These are phyloP conservation scores for Ornithorhynchus anatinus DNA, from an alignment of 2,113 vertebrate species.

Conservation along the genomic window DNA sequence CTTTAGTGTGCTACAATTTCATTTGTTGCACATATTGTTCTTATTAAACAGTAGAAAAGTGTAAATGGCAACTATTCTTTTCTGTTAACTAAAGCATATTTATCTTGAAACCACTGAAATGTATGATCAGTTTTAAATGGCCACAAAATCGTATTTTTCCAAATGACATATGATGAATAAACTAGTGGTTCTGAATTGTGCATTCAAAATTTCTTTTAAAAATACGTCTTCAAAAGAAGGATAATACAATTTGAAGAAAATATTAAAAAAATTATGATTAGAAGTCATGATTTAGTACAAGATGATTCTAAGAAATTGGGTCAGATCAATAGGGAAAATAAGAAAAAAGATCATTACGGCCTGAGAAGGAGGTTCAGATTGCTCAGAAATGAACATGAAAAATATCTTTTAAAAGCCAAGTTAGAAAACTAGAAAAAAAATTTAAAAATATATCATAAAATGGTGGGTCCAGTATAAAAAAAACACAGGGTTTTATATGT, in stretches of 20 bases:
- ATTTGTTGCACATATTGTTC: slow-evolving; percentile 56
- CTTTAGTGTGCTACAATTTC: slow-evolving; percentile 24
- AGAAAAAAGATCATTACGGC: not conserved
- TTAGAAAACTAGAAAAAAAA: not conserved
- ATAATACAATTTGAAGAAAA: not conserved
- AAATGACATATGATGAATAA: not conserved
- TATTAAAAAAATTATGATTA: not conserved
- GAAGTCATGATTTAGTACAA: not conserved
- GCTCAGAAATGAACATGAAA: not conserved
- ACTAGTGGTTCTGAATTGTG: not conserved
- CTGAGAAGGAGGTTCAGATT: not conserved
- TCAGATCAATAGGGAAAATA: not conserved
- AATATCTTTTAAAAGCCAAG: not conserved
- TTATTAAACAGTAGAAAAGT: slow-evolving; percentile 54
- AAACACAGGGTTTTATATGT: not conserved
- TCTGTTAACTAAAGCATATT: slow-evolving; percentile 38
- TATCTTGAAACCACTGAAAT: slow-evolving; percentile 40
- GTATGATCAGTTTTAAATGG: not conserved
- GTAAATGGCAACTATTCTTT: slow-evolving; percentile 12
- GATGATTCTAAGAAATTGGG: slow-evolving; percentile 12
- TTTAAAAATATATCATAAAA: not conserved
- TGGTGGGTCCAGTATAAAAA: not conserved
- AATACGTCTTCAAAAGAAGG: not conserved
- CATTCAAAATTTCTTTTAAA: slow-evolving; percentile 18
- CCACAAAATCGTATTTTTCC: slow-evolving; percentile 25